phyloP scores from a whole-genome alignment of 2,888 invertebrate genomes.

The Alloscopus bannaensis region DNA sequence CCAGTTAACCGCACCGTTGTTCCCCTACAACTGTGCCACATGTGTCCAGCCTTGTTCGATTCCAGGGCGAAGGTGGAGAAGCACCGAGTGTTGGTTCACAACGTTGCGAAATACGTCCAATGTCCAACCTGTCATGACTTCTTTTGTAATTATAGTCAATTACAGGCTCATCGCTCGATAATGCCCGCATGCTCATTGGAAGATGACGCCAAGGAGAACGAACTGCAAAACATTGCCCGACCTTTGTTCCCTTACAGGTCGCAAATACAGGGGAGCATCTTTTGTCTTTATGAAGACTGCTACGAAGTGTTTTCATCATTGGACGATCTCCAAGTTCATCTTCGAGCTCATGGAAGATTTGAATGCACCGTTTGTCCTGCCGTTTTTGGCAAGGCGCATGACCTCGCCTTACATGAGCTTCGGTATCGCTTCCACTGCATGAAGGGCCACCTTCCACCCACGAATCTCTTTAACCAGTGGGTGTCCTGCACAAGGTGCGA shows the following conservation, averaged over 20 bases:
- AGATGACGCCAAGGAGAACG: neutral
- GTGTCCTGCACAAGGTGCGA: too few species aligned
- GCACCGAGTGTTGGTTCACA: conserved; percentile 12
- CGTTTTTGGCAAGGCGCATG: conserved; percentile 13
- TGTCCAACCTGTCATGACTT: conserved; percentile 18
- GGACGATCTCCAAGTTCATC: neutral
- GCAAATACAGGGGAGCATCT: neutral
- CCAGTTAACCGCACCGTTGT: too few species aligned
- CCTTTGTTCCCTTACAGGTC: conserved; percentile 3
- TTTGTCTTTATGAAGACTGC: conserved; percentile 16
- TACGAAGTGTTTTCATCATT: conserved; percentile 20
- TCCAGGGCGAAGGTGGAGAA: conserved; percentile 25
- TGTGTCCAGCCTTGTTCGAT: neutral
- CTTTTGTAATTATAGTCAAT: neutral
- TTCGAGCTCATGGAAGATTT: conserved; percentile 17
- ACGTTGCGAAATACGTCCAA: conserved; percentile 6
- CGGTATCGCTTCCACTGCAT: neutral
- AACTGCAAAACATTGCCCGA: conserved; percentile 16
- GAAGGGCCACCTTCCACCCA: neutral
- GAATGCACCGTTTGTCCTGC: conserved; percentile 8
- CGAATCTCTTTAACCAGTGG: too few species aligned
- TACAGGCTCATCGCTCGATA: conserved; percentile 5
- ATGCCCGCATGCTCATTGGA: neutral
- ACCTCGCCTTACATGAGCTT: conserved; percentile 21
- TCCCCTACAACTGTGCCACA: too few species aligned